These are phyloP conservation scores for Salminus brasiliensis DNA, from an alignment of 2,113 vertebrate genomes.

Conservation along the genomic window DNA sequence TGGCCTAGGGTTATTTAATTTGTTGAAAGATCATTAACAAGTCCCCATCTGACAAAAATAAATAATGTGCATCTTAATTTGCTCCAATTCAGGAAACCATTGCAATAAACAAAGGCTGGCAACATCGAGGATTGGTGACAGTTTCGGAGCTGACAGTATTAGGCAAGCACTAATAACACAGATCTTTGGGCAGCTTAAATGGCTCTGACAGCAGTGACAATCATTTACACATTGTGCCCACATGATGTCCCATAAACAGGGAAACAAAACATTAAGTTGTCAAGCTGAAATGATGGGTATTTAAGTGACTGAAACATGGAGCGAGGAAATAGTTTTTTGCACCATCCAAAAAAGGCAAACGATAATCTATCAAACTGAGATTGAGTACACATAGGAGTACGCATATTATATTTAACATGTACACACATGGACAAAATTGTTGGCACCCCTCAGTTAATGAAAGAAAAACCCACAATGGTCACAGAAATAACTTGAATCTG, in stretches of 20 bases:
- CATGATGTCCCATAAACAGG: slow-evolving; percentile 70
- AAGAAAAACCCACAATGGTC: no score
- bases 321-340: slow-evolving; percentile 58
- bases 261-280: slow-evolving; percentile 74
- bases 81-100: slow-evolving; percentile 69
- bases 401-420: no score
- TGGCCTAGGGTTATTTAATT: slow-evolving; percentile 79
- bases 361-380: slow-evolving; percentile 62
- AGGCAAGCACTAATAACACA: slow-evolving; percentile 67
- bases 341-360: slow-evolving; percentile 54
- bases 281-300: slow-evolving; percentile 67
- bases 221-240: slow-evolving; percentile 72
- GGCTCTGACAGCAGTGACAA: slow-evolving; percentile 67
- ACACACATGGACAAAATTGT: no score
- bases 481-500: no score
- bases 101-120: slow-evolving; percentile 72
- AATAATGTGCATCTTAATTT: slow-evolving; percentile 81
- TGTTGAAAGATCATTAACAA: slow-evolving; percentile 79
- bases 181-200: slow-evolving; percentile 69
- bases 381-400: slow-evolving; percentile 40
- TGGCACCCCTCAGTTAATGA: no score
- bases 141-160: slow-evolving; percentile 67
- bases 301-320: slow-evolving; percentile 65
- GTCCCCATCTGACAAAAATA: slow-evolving; percentile 74
- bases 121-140: slow-evolving; percentile 65